Percentiles rank a stretch among this genome's conserved stretches.
These are phyloP conservation scores for Ispidina picta DNA, from an alignment of 2,797 vertebrate genomes.

Conservation along the genomic window DNA sequence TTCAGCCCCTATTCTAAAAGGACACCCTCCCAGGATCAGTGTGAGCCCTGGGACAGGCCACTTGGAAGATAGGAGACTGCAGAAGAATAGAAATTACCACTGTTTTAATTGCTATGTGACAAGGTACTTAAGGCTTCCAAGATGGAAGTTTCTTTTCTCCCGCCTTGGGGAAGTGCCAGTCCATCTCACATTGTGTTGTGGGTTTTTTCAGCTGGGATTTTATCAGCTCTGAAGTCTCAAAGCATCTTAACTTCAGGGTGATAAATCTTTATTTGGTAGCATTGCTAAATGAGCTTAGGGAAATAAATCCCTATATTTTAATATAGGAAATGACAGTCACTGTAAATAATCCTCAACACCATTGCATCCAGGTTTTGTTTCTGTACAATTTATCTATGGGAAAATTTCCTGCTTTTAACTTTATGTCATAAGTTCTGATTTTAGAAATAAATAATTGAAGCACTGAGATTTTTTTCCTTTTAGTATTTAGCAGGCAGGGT, in stretches of 20 bases:
- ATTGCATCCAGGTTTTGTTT: background rate
- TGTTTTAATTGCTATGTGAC: background rate
- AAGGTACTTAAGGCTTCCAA: background rate
- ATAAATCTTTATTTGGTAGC: constrained; percentile 1
- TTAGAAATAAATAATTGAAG: background rate
- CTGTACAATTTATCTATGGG: background rate
- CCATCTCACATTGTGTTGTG: background rate
- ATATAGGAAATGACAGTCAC: background rate
- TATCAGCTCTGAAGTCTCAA: constrained; percentile 18
- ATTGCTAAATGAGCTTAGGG: constrained; percentile 38
- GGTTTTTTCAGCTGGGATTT: constrained; percentile 6
- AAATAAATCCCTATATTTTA: constrained; percentile 40
- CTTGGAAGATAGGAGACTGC: background rate
- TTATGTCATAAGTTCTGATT: background rate
- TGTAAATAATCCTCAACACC: constrained; percentile 23
- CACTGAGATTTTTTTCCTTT: background rate
- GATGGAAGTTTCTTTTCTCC: background rate
- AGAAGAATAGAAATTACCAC: background rate
- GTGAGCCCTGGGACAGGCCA: background rate
- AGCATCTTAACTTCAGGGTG: constrained; percentile 33
- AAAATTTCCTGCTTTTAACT: background rate
- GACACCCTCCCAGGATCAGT: background rate
- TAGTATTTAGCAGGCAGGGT: background rate
- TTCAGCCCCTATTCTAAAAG: background rate
- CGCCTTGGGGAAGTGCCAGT: background rate